These are phyloP conservation scores for Axea sp. DNA, from an alignment of 2,888 invertebrate species.

Conservation along the genomic window DNA sequence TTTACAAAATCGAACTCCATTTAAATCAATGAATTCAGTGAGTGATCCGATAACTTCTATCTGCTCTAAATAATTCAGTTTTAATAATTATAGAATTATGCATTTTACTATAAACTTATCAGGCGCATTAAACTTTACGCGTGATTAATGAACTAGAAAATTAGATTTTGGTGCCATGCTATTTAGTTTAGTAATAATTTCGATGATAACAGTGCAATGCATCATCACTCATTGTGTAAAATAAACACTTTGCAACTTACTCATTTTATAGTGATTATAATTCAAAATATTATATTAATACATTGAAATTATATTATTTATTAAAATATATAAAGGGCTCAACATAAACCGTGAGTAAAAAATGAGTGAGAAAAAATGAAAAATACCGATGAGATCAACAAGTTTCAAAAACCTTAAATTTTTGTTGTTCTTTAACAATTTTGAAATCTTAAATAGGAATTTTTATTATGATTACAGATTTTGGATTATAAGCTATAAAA, in stretches of 20 bases:
- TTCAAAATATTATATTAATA: slow-evolving; percentile 9
- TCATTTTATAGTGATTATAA: slow-evolving; percentile 18
- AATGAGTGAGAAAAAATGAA: no score
- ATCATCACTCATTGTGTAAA: slow-evolving; percentile 41
- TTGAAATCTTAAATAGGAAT: no score
- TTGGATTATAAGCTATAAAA: no score
- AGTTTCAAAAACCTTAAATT: no score
- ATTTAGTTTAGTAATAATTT: slow-evolving; percentile 49
- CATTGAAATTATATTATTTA: slow-evolving; percentile 5
- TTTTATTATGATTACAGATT: no score
- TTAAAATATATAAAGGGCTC: no score
- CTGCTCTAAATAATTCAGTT: slow-evolving; percentile 18
- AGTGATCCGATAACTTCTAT: slow-evolving; percentile 44
- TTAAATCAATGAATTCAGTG: slow-evolving; percentile 36
- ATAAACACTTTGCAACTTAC: slow-evolving; percentile 28
- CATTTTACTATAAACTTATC: slow-evolving; percentile 47
- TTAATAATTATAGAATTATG: slow-evolving; percentile 38
- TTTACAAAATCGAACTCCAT: slow-evolving; percentile 39
- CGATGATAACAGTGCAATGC: slow-evolving; percentile 48
- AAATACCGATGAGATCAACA: no score
- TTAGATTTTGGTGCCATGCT: slow-evolving; percentile 47
- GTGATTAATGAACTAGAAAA: slow-evolving; percentile 58
- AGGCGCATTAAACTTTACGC: slow-evolving; percentile 47
- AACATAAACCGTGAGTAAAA: no score
- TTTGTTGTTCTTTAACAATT: no score